Evolutionary conservation across 2,797 vertebrate genomes (phyloP), one percentile per base, ranked within the genome.

Genomic region (Ficedula albicollis): DNA sequence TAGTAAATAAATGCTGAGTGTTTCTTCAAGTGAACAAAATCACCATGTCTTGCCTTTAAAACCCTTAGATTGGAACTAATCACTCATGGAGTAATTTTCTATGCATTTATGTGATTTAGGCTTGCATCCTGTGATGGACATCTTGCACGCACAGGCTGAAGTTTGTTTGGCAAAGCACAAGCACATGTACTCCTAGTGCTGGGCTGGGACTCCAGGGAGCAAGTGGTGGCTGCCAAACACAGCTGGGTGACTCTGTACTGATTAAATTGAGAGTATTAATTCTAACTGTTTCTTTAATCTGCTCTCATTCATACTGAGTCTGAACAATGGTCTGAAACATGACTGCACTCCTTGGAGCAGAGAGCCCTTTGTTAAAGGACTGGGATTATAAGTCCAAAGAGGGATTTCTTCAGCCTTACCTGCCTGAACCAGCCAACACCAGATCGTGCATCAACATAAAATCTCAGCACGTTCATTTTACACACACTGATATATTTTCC

Each of bases 11-110:
- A 66, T 4, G 0, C 43, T 54, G 41, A 55, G n/a, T 48, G 18
- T 74, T 87, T 90, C 46, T 46, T 75, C n/a, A 75, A 87, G 36
- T 43, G 82, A 93, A 83, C 22, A 93, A 70, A 93, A 10, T 9
- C 16, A 70, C 15, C 6, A 6, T 7, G 25, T 64, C 76, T 91
- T 2, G 0, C 66, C 87, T 89, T 91, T 69, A 43, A 94, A 89
- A 77, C 43, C 63, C n/a, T 62, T 86, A 11, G 15, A 39, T 84
- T 88, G 84, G n/a, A 78, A 55, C 43, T 68, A 64, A 58, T 68
- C 43, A 41, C 10, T 91, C 49, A 44, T n/a, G 23, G 32, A 84
- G 10, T 51, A 0, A 48, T 86, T 95, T 84, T 75, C 30, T 29
- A 30, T n/a, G n/a, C 17, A 30, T 59, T 18, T 34, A 5, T 5